Evolutionary conservation across 2,113 vertebrate species (phyloP), one percentile per base, ranked within the genome.

Genomic region (Myocastor coypus): DNA sequence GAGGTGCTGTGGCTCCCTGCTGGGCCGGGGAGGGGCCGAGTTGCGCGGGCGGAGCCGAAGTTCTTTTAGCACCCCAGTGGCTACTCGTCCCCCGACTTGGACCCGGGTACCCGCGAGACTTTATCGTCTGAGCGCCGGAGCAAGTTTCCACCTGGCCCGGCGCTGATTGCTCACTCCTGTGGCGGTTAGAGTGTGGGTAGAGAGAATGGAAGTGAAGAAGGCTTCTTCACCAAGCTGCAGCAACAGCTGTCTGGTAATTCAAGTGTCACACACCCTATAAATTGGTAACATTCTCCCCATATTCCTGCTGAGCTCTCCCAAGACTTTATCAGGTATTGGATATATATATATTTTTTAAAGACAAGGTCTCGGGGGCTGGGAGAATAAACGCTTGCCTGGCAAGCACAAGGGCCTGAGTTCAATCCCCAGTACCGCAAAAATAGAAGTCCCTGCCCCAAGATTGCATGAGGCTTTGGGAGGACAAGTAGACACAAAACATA

Each of bases 1-100:
- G 22, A 32, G 34, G 24, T 32, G 46, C 46, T 46, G 46, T 4
- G 57, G 32, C 30, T 37, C 17, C 37, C 69, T 0, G 64, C 28
- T 12, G 64, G 32, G 37, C 13, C 5, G 20, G 28, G 32, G 77
- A 0, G 28, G 30, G 46, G 46, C 20, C 4, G 77, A 42, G 40
- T 20, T 10, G 14, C 5, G 6, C 34, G 59, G 37, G 77, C 42
- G 5, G 11, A 11, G 7, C 52, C 1, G 40, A 68, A 9, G 61
- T 30, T 80, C 1, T 28, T 61, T n/a, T 26, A 4, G 46, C 90
- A 52, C 69, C 91, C 28, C 12, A 34, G 69, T 69, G 7, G 82
- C 64, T 28, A 1, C 16, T 13, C 0, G 6, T n/a, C 10, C 0
- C 34, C 17, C 16, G 11, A 57, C 42, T 46, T 1, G 34, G 17